Conservation (phyloP, 2,797 vertebrate genomes). For the Neopelma chrysocephalum region DNA sequence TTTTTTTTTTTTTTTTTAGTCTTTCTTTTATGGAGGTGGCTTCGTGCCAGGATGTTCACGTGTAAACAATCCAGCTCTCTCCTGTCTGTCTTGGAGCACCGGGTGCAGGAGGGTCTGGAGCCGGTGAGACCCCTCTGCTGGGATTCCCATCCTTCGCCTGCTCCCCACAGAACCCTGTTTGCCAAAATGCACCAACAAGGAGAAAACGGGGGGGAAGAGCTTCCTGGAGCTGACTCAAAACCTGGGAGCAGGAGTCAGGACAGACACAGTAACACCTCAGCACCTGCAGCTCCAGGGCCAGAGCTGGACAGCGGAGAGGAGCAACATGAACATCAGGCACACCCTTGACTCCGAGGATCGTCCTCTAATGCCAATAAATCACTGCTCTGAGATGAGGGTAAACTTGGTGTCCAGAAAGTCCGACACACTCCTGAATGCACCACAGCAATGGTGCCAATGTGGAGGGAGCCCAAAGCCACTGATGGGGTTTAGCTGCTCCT, state of each 20-base stretch:
- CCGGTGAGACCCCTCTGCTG: fast-evolving
- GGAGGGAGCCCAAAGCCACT: not conserved
- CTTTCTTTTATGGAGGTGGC: not conserved
- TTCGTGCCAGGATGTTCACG: not conserved
- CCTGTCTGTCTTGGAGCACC: fast-evolving
- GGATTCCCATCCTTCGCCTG: not conserved
- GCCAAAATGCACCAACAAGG: not conserved
- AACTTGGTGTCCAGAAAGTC: not conserved
- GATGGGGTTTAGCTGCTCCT: not conserved
- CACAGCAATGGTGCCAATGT: fast-evolving
- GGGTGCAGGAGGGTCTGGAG: not conserved
- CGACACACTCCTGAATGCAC: fast-evolving
- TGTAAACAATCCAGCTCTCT: not conserved
- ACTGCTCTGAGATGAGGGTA: not conserved
- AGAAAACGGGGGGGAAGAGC: not conserved
- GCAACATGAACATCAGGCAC: not conserved
- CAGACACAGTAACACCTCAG: not conserved
- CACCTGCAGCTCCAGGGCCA: not conserved
- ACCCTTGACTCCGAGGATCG: not conserved
- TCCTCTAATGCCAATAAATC: not conserved
- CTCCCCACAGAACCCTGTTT: not conserved
- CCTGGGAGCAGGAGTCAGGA: not conserved
- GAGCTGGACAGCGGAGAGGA: not conserved
- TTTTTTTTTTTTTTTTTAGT: not conserved
- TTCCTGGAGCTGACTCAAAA: not conserved